These are phyloP conservation scores for Eciton burchellii DNA, from an alignment of 1,140 invertebrate species.

Conservation along the genomic window DNA sequence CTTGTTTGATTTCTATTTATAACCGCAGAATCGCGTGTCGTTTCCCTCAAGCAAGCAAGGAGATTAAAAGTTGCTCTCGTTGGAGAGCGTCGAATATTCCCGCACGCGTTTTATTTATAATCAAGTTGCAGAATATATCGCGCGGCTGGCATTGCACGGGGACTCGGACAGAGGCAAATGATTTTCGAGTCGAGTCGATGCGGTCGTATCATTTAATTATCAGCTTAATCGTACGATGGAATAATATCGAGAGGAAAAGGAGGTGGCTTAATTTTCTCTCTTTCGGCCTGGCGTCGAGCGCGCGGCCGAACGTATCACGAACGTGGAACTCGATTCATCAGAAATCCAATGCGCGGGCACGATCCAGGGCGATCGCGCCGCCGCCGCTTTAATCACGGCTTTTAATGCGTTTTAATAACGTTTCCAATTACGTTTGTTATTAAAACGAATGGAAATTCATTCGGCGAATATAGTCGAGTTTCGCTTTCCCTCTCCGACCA, in stretches of 20 bases:
- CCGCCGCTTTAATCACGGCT: background rate
- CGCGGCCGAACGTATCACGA: background rate
- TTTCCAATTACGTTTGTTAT: background rate
- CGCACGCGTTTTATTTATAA: no score
- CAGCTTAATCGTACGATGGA: conserved; percentile 3
- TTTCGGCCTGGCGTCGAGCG: conserved; percentile 1
- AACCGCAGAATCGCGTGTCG: no score
- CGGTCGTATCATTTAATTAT: background rate
- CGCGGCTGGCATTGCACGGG: no score
- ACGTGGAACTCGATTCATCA: background rate
- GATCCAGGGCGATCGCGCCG: background rate
- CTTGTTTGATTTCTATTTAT: no score
- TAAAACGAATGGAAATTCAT: background rate
- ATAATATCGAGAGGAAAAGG: background rate
- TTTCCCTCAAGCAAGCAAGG: no score
- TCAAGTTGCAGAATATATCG: no score
- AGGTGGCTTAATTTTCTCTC: no score
- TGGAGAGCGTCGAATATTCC: no score
- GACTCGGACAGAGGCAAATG: background rate
- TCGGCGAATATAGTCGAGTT: background rate
- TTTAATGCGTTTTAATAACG: background rate
- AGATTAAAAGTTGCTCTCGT: no score
- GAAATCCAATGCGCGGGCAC: background rate
- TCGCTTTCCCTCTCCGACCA: background rate
- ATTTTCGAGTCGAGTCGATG: background rate